Conservation (phyloP, 2,797 vertebrate species). For the Peromyscus aztecus region DNA sequence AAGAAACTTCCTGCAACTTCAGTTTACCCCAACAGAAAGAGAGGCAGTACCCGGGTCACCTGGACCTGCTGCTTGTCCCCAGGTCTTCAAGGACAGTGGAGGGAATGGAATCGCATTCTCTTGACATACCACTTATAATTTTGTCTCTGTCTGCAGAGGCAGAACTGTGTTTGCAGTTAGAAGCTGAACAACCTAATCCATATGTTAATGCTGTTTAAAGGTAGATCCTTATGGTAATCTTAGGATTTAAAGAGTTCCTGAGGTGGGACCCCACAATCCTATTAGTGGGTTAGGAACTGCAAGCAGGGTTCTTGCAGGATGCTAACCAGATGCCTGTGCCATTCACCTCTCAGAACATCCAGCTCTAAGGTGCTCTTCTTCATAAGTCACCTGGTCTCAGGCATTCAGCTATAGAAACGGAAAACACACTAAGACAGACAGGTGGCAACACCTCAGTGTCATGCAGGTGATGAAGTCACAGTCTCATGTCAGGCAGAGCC, state of each 20-base stretch:
- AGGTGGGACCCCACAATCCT: not conserved
- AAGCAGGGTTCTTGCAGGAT: not conserved
- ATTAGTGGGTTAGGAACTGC: not conserved
- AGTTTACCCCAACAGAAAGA: not conserved
- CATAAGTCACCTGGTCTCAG: not conserved
- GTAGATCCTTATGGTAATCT: not conserved
- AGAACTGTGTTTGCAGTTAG: not conserved
- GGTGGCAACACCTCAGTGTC: no score
- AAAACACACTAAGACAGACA: not conserved
- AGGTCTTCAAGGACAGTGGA: not conserved
- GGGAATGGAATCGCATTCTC: rapidly evolving
- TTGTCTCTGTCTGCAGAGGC: not conserved
- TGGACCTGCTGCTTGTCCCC: not conserved
- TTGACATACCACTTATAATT: not conserved
- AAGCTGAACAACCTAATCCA: not conserved
- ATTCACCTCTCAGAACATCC: no score
- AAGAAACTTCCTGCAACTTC: not conserved
- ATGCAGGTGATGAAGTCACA: no score
- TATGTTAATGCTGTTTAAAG: not conserved
- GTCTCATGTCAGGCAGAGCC: not conserved
- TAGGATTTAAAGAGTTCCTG: no score
- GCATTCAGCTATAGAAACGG: not conserved
- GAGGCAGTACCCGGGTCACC: rapidly evolving
- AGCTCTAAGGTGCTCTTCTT: not conserved
- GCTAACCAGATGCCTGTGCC: not conserved